Percentiles rank a stretch among this genome's conserved stretches.
Conservation (phyloP, 1,140 invertebrate species). For the Neotoxoptera formosana region DNA sequence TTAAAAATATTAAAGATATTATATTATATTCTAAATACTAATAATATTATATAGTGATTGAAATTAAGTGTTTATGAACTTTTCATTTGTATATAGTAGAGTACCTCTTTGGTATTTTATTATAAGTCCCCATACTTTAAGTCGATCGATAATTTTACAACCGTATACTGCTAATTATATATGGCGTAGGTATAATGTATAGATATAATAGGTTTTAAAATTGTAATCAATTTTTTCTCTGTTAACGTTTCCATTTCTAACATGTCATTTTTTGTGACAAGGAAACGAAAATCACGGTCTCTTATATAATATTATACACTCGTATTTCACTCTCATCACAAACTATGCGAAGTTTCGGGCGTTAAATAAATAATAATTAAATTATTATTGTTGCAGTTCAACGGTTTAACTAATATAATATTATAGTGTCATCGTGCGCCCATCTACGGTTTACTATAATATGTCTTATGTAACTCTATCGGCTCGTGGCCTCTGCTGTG, state of each 20-base stretch:
- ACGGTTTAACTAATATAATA: neutral
- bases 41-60: too few relatives aligned
- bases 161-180: too few relatives aligned
- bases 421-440: neutral
- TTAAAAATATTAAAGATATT: too few relatives aligned
- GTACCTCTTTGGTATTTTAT: too few relatives aligned
- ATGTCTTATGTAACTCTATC: neutral
- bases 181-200: neutral
- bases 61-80: too few relatives aligned
- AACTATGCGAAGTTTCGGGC: neutral
- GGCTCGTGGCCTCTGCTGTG: neutral
- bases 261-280: neutral
- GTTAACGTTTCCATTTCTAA: neutral
- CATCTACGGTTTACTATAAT: neutral
- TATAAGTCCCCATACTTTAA: too few relatives aligned
- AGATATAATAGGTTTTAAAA: neutral
- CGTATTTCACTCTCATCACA: neutral
- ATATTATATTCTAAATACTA: too few relatives aligned
- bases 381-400: neutral
- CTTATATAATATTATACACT: neutral
- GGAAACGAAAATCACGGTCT: neutral
- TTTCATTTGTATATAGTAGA: too few relatives aligned
- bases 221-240: neutral
- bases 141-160: too few relatives aligned
- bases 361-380: neutral